These are phyloP conservation scores for Proisotoma minuta DNA, from an alignment of 2,888 invertebrate genomes.

Conservation along the genomic window DNA sequence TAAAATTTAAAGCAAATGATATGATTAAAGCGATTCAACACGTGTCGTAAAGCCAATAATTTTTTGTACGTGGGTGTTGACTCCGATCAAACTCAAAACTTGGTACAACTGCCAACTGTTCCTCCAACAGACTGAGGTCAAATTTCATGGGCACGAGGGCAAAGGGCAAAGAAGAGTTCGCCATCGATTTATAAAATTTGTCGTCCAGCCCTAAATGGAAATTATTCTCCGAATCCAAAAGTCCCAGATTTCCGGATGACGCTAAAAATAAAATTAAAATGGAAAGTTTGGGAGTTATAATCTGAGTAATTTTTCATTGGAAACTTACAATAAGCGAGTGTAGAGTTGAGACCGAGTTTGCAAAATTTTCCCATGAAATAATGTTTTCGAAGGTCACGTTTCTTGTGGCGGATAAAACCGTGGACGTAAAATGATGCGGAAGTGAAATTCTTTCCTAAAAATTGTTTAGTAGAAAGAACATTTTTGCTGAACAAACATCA, in stretches of 20 bases:
- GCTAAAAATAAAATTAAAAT: slow-evolving; percentile 20
- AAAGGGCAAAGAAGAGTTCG: no score
- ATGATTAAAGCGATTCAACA: not conserved
- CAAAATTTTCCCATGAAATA: slow-evolving; percentile 23
- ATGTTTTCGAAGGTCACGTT: slow-evolving; percentile 8
- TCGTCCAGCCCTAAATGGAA: slow-evolving; percentile 39
- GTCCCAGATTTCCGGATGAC: slow-evolving; percentile 29
- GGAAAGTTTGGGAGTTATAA: not conserved
- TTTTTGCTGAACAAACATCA: no score
- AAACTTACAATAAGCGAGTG: slow-evolving; percentile 28
- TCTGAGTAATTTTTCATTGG: not conserved
- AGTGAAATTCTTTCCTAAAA: slow-evolving; percentile 20
- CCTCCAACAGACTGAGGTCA: slow-evolving; percentile 34
- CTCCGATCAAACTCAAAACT: slow-evolving; percentile 27
- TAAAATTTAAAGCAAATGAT: not conserved
- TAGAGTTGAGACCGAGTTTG: slow-evolving; percentile 23
- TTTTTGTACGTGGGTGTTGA: slow-evolving; percentile 23
- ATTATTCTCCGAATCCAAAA: slow-evolving; percentile 33
- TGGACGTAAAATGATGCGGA: slow-evolving; percentile 35
- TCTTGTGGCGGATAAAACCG: slow-evolving; percentile 17
- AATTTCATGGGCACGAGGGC: slow-evolving; percentile 27
- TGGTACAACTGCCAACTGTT: slow-evolving; percentile 29
- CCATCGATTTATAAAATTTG: no score
- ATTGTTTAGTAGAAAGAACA: no score
- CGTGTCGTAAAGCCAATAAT: not conserved